Evolutionary conservation across 1,140 invertebrate genomes (phyloP), one percentile per base, ranked within the genome.

Genomic region (Alviniconcha marisindica): DNA sequence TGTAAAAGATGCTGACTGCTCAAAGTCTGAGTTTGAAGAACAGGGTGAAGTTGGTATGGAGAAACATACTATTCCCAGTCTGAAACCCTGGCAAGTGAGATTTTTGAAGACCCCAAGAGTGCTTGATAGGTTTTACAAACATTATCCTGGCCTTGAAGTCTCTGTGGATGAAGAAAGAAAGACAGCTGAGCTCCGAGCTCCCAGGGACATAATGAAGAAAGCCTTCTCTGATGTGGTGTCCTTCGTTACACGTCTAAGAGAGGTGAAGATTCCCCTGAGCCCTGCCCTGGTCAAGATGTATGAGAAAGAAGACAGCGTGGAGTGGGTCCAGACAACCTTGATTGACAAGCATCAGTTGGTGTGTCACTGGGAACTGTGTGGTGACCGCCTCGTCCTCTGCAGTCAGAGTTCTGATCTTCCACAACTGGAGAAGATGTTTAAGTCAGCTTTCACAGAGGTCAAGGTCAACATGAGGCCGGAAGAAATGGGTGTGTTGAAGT

Each of bases 161-260:
- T 5, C 10, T 66, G 28, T 33, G 31, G 63, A 66, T 33, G 36
- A 7, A 33, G 63, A 66, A 10, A 66, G 63, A 66, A 31, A 14
- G 63, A 33, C 63, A 31, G 63, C 63, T 18, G 18, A 15, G 7
- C 7, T 66, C 63, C 31, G 28, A 31, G 1, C 63, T 33, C 63
- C 63, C 31, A 33, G 18, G 2, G 18, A 31, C 31, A 18, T 66
- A 28, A 33, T 66, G 28, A 3, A 66, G 63, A 33, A 66, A 18
- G 63, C 63, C 5, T 31, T n/a, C n/a, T n/a, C n/a, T n/a, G 63
- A 66, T 18, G 63, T 66, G 63, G 3, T 66, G 63, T 66, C 63
- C 36, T 66, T 33, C 14, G 28, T 66, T 12, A 31, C 7, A 4
- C 7, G 36, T 21, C 0, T 66, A 0, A 66, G 31, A 1, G 28